Conservation (phyloP, 2,797 vertebrate genomes). For the Echeneis naucrates region DNA sequence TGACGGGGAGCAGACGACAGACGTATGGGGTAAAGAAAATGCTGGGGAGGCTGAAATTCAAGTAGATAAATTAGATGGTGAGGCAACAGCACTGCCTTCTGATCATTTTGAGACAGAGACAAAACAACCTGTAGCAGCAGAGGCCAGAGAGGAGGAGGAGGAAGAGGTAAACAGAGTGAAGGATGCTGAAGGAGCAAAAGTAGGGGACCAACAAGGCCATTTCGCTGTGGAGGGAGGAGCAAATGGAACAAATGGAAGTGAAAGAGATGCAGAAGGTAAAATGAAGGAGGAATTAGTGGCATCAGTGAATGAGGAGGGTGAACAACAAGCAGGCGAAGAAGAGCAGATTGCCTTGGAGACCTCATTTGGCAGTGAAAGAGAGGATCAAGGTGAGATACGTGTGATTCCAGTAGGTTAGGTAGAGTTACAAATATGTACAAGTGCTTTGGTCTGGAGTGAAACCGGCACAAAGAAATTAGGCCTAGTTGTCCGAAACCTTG, state of each 20-base stretch:
- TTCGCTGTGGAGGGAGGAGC: constrained; percentile 40
- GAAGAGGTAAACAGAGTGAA: constrained; percentile 44
- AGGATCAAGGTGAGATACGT: constrained; percentile 71
- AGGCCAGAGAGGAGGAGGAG: constrained; percentile 41
- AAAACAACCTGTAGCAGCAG: constrained; percentile 44
- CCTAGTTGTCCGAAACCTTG: neutral
- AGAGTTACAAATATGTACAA: neutral
- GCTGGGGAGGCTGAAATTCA: constrained; percentile 30
- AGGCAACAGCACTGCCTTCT: constrained; percentile 9
- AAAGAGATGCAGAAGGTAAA: constrained; percentile 21
- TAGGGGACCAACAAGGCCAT: constrained; percentile 44
- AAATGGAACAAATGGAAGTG: constrained; percentile 24
- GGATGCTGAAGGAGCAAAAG: constrained; percentile 19
- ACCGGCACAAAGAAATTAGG: constrained; percentile 7
- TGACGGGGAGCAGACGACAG: constrained; percentile 35
- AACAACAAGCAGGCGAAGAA: constrained; percentile 45
- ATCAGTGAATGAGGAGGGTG: constrained; percentile 34
- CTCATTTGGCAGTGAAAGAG: constrained; percentile 29
- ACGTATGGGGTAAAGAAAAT: constrained; percentile 21
- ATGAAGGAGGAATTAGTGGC: constrained; percentile 40
- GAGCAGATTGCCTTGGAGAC: constrained; percentile 41
- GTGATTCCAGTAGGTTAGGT: neutral
- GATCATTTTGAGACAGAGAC: constrained; percentile 53
- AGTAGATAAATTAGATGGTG: constrained; percentile 33
- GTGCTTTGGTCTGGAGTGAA: neutral